A percentile compares a stretch with the other conserved stretches of the same genome.
These are phyloP conservation scores for Gadus chalcogrammus DNA, from an alignment of 2,113 vertebrate species.

Conservation along the genomic window DNA sequence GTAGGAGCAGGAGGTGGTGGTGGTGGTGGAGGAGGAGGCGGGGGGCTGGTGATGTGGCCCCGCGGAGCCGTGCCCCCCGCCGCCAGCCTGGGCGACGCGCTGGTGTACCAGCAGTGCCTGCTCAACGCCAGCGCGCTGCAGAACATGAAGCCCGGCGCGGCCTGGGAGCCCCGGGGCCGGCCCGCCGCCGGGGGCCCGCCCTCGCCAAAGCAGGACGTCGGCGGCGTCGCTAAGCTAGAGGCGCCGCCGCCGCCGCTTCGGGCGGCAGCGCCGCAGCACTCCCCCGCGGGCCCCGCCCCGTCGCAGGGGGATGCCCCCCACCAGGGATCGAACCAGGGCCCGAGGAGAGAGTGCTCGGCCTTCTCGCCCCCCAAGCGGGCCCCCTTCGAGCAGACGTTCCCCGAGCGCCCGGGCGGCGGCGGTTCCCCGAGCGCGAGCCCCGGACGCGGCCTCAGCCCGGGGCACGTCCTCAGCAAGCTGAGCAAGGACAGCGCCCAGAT, in stretches of 20 bases:
- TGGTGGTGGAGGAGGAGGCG: too few relatives aligned
- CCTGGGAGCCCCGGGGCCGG: conserved; percentile 82
- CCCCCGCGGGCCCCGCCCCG: conserved; percentile 31
- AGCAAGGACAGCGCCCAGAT: conserved; percentile 79
- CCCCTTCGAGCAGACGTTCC: conserved; percentile 79
- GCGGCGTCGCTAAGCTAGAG: conserved; percentile 73
- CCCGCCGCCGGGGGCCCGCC: conserved; percentile 66
- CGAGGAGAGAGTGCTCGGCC: conserved; percentile 82
- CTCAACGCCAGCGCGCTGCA: conserved; percentile 86
- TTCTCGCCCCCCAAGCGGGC: conserved; percentile 86
- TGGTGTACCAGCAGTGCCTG: conserved; percentile 92
- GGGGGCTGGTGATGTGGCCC: conserved; percentile 83
- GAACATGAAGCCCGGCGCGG: conserved; percentile 80
- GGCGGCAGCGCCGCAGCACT: conserved; percentile 58
- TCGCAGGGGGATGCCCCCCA: conserved; percentile 65
- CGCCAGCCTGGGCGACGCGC: conserved; percentile 80
- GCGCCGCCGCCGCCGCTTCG: conserved; percentile 56
- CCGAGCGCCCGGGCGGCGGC: conserved; percentile 51
- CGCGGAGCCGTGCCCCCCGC: conserved; percentile 72
- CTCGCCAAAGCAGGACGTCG: conserved; percentile 65
- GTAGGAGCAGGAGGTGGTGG: too few relatives aligned
- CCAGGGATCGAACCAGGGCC: conserved; percentile 64
- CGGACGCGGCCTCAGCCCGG: conserved; percentile 41
- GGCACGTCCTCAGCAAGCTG: conserved; percentile 77
- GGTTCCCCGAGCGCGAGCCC: conserved; percentile 64